phyloP scores from a whole-genome alignment of 1,140 invertebrate genomes.

The Drosophila willistoni region DNA sequence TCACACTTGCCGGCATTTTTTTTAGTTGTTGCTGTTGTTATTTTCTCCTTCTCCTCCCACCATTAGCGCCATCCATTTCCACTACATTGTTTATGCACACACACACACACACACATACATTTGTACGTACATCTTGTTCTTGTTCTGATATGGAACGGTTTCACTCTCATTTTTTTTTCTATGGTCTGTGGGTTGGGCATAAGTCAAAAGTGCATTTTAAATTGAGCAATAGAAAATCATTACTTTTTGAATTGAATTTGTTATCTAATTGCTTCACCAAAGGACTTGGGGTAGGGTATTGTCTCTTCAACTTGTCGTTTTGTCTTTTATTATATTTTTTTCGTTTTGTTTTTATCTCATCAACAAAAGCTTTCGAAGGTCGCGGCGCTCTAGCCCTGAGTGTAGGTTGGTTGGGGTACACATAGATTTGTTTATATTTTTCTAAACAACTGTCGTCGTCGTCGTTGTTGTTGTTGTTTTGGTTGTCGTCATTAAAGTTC shows the following conservation, averaged over 20 bases:
- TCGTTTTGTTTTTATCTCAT: constrained; percentile 19
- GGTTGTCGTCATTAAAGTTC: constrained; percentile 27
- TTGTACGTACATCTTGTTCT: constrained; percentile 15
- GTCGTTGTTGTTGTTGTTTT: constrained; percentile 9
- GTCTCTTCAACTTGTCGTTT: background rate
- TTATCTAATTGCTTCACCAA: too few species aligned
- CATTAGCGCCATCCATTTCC: background rate
- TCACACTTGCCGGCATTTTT: constrained; percentile 58
- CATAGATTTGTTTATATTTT: constrained; percentile 58
- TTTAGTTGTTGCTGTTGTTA: constrained; percentile 30
- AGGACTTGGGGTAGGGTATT: background rate
- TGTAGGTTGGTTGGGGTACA: constrained; percentile 50
- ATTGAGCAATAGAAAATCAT: too few species aligned
- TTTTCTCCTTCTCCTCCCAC: too few species aligned
- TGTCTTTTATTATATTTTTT: background rate
- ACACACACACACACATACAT: constrained; percentile 10
- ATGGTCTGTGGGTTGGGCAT: too few species aligned
- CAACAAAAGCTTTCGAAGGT: constrained; percentile 55
- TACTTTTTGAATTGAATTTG: too few species aligned
- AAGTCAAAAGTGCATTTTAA: too few species aligned
- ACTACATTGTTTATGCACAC: constrained; percentile 41
- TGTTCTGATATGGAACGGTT: constrained; percentile 14
- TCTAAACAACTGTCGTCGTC: constrained; percentile 39
- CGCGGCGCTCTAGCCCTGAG: constrained; percentile 45
- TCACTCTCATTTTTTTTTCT: constrained; percentile 1